A percentile compares a stretch with the other conserved stretches of the same genome.
Conservation (phyloP, 1,140 invertebrate species). For the Lasioglossum albipes region DNA sequence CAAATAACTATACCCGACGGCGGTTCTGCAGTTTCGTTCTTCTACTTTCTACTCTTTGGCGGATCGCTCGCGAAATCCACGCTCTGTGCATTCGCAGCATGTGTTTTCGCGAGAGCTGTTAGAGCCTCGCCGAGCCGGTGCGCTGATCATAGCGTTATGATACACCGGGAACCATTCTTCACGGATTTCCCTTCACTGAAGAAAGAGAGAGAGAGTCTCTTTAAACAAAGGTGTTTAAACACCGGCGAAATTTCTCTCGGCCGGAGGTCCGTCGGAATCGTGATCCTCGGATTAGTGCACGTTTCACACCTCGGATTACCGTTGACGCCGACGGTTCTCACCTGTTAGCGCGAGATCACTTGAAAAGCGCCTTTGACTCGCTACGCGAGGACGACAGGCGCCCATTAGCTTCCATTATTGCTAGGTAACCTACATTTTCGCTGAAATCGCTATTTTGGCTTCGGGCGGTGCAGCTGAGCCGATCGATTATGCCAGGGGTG, state of each 20-base stretch:
- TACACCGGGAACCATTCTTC: conserved; percentile 23
- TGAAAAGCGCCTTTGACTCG: not conserved
- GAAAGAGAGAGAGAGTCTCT: not conserved
- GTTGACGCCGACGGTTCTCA: not conserved
- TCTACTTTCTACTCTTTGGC: conserved; percentile 35
- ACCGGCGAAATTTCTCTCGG: not conserved
- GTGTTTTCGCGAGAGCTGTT: conserved; percentile 16
- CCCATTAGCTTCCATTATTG: too few species aligned
- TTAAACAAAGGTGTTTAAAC: not conserved
- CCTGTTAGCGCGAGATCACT: not conserved
- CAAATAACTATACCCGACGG: conserved; percentile 44
- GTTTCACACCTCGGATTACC: not conserved
- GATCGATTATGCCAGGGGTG: too few species aligned
- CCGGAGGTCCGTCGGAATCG: not conserved
- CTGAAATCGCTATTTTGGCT: too few species aligned
- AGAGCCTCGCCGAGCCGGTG: not conserved
- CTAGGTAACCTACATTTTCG: too few species aligned
- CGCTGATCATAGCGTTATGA: conserved; percentile 4
- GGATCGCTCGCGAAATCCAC: conserved; percentile 2
- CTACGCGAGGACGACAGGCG: too few species aligned
- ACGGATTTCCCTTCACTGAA: not conserved
- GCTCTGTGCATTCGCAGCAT: not conserved
- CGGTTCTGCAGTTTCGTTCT: conserved; percentile 15
- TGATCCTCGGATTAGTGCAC: not conserved
- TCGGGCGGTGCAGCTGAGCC: too few species aligned